Conservation (phyloP, 37 sponge, comb jelly and placozoan genomes). For the Axinella damicornis region DNA sequence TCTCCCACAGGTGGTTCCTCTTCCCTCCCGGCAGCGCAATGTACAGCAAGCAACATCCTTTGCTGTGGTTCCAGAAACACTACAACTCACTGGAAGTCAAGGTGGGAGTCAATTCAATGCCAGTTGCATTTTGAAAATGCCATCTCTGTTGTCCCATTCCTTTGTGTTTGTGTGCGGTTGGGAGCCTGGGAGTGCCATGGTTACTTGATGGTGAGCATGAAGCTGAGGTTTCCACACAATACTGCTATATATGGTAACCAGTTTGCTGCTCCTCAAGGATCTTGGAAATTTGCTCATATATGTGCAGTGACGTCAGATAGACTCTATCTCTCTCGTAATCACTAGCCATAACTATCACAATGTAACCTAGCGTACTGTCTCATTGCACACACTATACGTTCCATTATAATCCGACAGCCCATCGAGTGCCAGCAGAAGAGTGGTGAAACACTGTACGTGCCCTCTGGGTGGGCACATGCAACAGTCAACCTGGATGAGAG, state of each 20-base stretch:
- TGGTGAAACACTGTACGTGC: conserved; percentile 52
- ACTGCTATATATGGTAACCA: too few species aligned
- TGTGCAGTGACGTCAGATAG: neutral
- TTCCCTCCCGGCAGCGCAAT: conserved; percentile 8
- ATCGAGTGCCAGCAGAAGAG: conserved; percentile 32
- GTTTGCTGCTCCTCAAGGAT: too few species aligned
- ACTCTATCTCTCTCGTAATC: neutral
- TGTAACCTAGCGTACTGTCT: too few species aligned
- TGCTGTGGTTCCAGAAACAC: conserved; percentile 4
- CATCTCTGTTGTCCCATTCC: too few species aligned
- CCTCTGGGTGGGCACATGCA: conserved; percentile 45
- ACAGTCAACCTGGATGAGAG: conserved; percentile 52
- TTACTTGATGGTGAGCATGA: neutral
- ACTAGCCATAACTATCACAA: neutral
- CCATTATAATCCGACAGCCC: too few species aligned
- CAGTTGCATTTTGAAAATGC: too few species aligned
- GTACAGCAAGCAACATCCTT: conserved; percentile 38
- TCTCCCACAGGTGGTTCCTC: conserved; percentile 46
- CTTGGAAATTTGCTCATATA: neutral
- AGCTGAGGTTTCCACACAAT: too few species aligned
- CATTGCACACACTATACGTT: neutral
- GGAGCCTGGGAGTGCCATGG: too few species aligned
- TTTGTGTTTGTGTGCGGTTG: too few species aligned
- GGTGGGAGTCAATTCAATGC: too few species aligned
- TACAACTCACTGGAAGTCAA: neutral